Base-by-base conservation (phyloP, 2,113 vertebrate genomes). In the Meles meles region DNA sequence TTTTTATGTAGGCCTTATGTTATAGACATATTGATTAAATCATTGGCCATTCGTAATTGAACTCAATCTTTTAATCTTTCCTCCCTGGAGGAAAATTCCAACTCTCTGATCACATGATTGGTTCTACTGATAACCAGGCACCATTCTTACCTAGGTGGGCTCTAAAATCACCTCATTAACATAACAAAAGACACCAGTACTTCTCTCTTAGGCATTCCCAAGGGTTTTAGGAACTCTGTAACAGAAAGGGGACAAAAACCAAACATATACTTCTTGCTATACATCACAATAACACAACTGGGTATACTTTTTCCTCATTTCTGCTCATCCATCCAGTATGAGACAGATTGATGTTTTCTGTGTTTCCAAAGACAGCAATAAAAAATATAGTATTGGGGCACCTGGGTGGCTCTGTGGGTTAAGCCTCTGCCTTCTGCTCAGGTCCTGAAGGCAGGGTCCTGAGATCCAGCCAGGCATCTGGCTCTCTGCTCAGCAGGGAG, bases 401-500 rank as follows among this genome's bases (percentile, higher is more conserved):
- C 52, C 52, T 55, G 52, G 17, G 52, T 55, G 52, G 17, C 52
- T 55, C 52, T 18, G 52, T 55, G 52, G 52, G 5, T 55, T 55
- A 55, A 55, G 52, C 52, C 52, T 55, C 52, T 55, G 52, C 17
- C 52, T 18, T 55, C 52, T 2, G 17, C 52, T 55, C 52, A 55
- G 52, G 52, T 18, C 52, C 18, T 55, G 52, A 18, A 0, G 5
- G 15, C 52, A 55, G 17, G 52, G 52, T 55, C 52, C 52, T 55
- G 17, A 18, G 17, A 55, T 18, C 52, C 52, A 55, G 52, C 52
- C 52, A 15, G 0, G 0, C 5, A 18, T 55, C 1, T 1, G 52
- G 52, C 15, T 55, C 15, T 55, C 52, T 55, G 52, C 18, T 55
- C 17, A 55, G 52, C 17, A 18, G 52, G 17, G 17, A 55, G 52